These are phyloP conservation scores for Gyrodactylus bullatarudis DNA, from an alignment of 1,140 invertebrate genomes.

Conservation along the genomic window DNA sequence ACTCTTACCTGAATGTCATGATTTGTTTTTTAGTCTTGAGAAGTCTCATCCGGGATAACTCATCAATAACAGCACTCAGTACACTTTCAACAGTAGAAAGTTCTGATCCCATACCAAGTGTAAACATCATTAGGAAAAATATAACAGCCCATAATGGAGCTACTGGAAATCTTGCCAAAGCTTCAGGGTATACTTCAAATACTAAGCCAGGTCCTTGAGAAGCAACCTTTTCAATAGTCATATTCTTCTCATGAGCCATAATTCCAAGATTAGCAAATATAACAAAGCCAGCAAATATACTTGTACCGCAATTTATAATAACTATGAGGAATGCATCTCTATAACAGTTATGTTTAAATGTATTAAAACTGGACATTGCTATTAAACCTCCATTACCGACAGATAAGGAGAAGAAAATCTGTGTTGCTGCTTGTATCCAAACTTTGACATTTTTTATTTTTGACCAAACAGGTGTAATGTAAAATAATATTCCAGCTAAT, in stretches of 20 bases:
- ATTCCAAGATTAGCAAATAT: conserved; percentile 73
- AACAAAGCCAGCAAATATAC: conserved; percentile 82
- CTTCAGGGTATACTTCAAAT: conserved; percentile 14
- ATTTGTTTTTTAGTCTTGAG: not conserved
- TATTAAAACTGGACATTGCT: conserved; percentile 64
- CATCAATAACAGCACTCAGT: not conserved
- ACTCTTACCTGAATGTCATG: not conserved
- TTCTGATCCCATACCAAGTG: conserved; percentile 5
- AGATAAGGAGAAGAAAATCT: conserved; percentile 65
- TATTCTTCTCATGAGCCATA: conserved; percentile 4
- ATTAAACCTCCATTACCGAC: conserved; percentile 70
- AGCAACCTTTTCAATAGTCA: conserved; percentile 1
- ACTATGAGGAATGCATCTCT: conserved; percentile 63
- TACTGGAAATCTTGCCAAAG: conserved; percentile 8
- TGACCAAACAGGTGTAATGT: conserved; percentile 3
- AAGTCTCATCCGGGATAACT: not conserved
- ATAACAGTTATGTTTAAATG: conserved; percentile 48
- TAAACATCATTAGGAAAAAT: conserved; percentile 7
- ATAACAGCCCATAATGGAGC: conserved; percentile 4
- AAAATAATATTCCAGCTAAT: conserved; percentile 34
- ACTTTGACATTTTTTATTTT: conserved; percentile 14
- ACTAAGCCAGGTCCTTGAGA: conserved; percentile 11
- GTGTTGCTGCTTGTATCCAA: conserved; percentile 60
- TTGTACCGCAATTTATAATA: conserved; percentile 66
- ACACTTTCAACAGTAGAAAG: not conserved